phyloP scores from a whole-genome alignment of 2,113 vertebrate genomes.

The Forbesichthys agassizii region DNA sequence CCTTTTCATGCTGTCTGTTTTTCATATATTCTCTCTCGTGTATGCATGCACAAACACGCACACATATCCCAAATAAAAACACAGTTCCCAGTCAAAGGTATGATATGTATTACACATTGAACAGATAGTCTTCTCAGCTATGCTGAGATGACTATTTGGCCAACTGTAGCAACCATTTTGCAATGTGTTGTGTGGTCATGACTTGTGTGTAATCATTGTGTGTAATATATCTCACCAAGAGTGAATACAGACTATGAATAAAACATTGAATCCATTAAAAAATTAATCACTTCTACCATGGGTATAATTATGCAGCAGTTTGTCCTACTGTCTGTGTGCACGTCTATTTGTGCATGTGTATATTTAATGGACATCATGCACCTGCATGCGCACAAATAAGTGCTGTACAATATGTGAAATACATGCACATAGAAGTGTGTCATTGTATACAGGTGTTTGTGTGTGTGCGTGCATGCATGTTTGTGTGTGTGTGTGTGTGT shows the following conservation, averaged over 20 bases:
- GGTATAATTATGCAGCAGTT: slow-evolving; percentile 73
- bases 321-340: slow-evolving; percentile 42
- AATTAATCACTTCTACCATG: slow-evolving; percentile 73
- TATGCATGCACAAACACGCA: neutral
- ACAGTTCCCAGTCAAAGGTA: neutral
- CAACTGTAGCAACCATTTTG: slow-evolving; percentile 23
- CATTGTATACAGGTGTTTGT: neutral
- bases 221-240: slow-evolving; percentile 54
- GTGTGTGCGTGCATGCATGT: neutral
- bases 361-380: neutral
- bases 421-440: too few relatives aligned
- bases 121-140: neutral
- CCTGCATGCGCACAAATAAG: too few relatives aligned
- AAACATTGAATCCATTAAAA: slow-evolving; percentile 80
- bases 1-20: slow-evolving; percentile 33
- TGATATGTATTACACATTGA: neutral
- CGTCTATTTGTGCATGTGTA: slow-evolving; percentile 5
- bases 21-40: slow-evolving; percentile 13
- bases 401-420: too few relatives aligned
- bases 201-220: slow-evolving; percentile 6
- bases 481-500: slow-evolving; percentile 4
- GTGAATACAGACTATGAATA: slow-evolving; percentile 72
- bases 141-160: slow-evolving; percentile 29
- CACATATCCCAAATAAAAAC: neutral
- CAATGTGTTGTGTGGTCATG: slow-evolving; percentile 42